phyloP scores from a whole-genome alignment of 2,113 vertebrate species.

The Bubo blakistoni region DNA sequence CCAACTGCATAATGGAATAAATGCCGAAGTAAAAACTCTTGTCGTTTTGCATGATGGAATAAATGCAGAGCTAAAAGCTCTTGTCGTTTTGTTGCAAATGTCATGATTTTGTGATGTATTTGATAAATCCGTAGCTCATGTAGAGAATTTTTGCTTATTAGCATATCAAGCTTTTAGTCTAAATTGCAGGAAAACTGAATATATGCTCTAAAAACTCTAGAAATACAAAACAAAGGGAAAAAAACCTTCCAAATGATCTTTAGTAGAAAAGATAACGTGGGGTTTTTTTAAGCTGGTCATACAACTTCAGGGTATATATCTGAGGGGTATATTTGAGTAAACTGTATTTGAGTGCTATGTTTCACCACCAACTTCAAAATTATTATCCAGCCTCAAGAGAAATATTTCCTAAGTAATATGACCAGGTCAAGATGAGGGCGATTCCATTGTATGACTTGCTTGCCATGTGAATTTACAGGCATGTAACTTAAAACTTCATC shows the following conservation, averaged over 20 bases:
- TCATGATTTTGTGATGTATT: not conserved
- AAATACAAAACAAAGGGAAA: not conserved
- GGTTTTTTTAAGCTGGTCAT: not conserved
- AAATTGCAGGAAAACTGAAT: not conserved
- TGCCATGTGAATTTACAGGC: not conserved
- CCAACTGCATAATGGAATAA: not conserved
- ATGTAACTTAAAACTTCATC: not conserved
- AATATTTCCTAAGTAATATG: constrained; percentile 25
- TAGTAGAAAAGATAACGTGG: not conserved
- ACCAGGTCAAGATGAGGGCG: not conserved
- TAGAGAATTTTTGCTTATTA: not conserved
- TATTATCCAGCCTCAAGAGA: not conserved
- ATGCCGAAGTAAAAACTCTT: not conserved
- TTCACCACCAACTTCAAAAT: constrained; percentile 21
- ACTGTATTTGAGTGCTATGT: not conserved
- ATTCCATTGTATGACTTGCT: constrained; percentile 6
- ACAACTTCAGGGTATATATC: not conserved
- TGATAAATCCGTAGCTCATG: not conserved
- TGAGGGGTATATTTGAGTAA: not conserved
- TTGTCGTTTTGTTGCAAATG: not conserved
- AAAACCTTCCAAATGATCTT: not conserved
- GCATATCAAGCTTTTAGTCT: not conserved
- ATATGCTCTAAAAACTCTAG: not conserved
- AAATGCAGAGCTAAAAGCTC: not conserved
- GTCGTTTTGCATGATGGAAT: not conserved